Evolutionary conservation across 2,113 vertebrate genomes (phyloP).

Genomic region (Mustelus asterias): DNA sequence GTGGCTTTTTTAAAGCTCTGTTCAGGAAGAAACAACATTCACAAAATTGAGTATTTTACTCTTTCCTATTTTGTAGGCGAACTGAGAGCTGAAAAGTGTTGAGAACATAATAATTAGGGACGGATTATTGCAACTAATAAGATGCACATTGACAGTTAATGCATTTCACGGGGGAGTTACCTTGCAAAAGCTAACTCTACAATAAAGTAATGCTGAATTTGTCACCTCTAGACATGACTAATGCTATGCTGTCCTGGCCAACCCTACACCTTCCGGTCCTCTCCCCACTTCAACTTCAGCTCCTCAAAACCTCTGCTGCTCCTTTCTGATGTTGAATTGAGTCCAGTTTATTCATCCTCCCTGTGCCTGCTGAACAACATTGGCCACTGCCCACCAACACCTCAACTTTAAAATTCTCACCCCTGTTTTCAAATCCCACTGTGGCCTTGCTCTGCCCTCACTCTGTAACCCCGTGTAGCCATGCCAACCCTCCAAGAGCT

Average conservation of each 20-base stretch:
- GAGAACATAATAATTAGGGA: not conserved
- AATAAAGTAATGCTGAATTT: not conserved
- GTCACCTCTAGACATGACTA: not conserved
- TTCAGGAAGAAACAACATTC: not conserved
- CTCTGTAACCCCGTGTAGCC: not conserved
- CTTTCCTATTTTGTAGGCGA: not conserved
- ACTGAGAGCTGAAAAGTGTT: not conserved
- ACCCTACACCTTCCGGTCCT: not conserved
- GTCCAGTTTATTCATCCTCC: not conserved
- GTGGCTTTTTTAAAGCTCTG: not conserved
- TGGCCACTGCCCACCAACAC: not conserved
- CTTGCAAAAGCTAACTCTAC: not conserved
- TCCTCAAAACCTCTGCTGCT: not conserved
- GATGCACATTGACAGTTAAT: not conserved
- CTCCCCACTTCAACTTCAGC: not conserved
- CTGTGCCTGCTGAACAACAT: not conserved
- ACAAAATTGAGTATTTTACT: not conserved
- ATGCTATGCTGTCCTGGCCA: not conserved
- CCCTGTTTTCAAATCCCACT: not conserved
- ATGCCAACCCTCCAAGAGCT: not conserved
- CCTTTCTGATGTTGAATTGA: no score
- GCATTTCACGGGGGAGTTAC: no score
- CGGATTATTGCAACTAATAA: not conserved
- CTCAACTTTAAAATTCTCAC: not conserved
- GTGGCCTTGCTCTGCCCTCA: not conserved